Percentiles rank a stretch among this genome's conserved stretches.
These are phyloP conservation scores for Sibirionetta formosa DNA, from an alignment of 2,797 vertebrate species.

Conservation along the genomic window DNA sequence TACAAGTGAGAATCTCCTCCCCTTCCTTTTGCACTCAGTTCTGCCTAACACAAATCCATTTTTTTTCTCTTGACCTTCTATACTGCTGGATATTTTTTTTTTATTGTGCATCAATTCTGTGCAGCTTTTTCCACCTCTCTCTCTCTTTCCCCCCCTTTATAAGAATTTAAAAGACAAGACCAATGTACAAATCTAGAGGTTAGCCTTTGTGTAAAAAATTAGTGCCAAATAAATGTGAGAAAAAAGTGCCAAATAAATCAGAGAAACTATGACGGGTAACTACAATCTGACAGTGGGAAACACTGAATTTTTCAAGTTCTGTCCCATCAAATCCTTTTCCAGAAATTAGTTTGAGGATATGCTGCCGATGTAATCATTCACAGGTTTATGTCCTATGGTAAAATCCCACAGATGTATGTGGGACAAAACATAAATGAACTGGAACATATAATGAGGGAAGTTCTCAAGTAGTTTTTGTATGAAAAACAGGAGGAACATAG, in stretches of 20 bases:
- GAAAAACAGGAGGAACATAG: background rate
- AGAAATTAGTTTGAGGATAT: background rate
- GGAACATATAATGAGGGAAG: rapidly evolving
- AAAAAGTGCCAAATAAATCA: background rate
- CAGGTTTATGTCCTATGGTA: rapidly evolving
- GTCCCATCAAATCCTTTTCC: background rate
- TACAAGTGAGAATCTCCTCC: background rate
- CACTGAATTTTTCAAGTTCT: background rate
- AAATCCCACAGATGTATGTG: background rate
- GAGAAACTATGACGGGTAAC: too few relatives aligned
- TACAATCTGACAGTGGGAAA: background rate
- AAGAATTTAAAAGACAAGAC: background rate
- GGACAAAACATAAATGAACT: background rate
- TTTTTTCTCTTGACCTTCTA: background rate
- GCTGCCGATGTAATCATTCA: background rate
- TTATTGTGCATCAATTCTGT: background rate
- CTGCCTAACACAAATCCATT: too few relatives aligned
- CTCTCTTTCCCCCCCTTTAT: background rate
- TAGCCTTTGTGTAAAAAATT: background rate
- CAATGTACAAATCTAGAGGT: background rate
- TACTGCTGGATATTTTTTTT: background rate
- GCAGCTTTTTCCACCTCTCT: background rate
- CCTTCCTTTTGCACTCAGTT: rapidly evolving
- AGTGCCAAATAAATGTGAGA: background rate
- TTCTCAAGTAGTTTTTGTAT: background rate